Base-by-base conservation (phyloP, 1,140 invertebrate species). In the Sesamia nonagrioides region DNA sequence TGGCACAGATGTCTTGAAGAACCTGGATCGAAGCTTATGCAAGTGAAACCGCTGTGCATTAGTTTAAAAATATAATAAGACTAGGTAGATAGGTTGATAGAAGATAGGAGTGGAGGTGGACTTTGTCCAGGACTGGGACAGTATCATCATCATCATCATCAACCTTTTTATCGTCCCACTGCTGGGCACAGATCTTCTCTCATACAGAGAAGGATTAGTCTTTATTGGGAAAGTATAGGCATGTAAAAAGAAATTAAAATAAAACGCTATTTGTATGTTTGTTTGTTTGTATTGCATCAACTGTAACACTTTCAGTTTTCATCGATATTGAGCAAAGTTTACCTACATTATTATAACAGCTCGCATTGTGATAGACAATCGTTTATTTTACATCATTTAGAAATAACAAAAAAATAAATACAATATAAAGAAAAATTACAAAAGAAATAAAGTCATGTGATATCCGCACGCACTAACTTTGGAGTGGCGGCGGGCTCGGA, bases 281-380 rank as follows among this genome's bases (percentile, higher is more conserved):
- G 91, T 94, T 93, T 92, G 83, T 91, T 93, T 94, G 92, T 94
- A 94, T 94, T 94, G 92, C 92, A 91, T 94, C 91, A 94, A 94
- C 93, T 94, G 93, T 94, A 94, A 94, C 92, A 93, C 90, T 91
- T 92, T 93, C 91, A 93, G 91, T 93, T 94, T 93, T 92, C 91
- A 86, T 95, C 89, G 89, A 88, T 94, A 92, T 95, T 95, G 93
- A 95, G 93, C 93, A 95, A 94, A 91, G 92, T 93, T 95, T 92
- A 94, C 92, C 92, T 95, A 94, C 92, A 91, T 95, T 94, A 94
- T 93, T 93, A 94, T 93, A 94, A 93, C 88, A 93, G 93, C 88
- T 85, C 79, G 73, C 78, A 74, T 75, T 81, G 76, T 75, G 80
- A 79, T 85, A 84, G 78, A 81, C 81, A 91, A 90, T 89, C 88